Base-by-base conservation (phyloP, 2,797 vertebrate species). In the Enteromius viviparus region DNA sequence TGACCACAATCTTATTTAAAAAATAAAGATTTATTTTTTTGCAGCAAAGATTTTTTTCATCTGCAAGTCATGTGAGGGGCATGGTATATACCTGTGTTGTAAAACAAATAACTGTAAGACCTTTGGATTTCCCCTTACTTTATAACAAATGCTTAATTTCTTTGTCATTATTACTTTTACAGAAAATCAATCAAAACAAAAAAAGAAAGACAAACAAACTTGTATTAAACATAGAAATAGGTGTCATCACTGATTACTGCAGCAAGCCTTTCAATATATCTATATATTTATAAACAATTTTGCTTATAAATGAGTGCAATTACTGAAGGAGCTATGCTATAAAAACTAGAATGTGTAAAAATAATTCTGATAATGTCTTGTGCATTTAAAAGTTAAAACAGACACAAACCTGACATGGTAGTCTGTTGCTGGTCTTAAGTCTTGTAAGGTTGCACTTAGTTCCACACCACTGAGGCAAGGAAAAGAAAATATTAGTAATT, bases 381-480 rank as follows among this genome's bases (percentile, higher is more conserved):
- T 12, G 17, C 17, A 51, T 51, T 12, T 72, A 51, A 32, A 72
- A 72, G 47, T 51, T 2, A 0, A 34, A 74, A 74, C 0, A 12
- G 45, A 15, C 45, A 85, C 85, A 71, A 34, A 96, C 98, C 96
- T 98, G 94, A 96, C 95, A 80, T 97, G 95, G 92, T 98, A 98
- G 91, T 99, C 97, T 83, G 96, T 98, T 90, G 97, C 97, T 94
- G 97, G 98, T 92, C 95, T 96, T 90, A 97, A 95, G 91, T 97
- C 95, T 91, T 97, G 96, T 93, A 98, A 94, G 90, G 96, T 96
- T 92, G 96, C 91, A 93, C 92, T 96, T 88, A 95, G 93, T 93
- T 98, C 96, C 91, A 96, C 95, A 88, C 97, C 97, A 87, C 98
- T 99, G 89, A 88, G 78, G 75, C 19, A 85, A 49, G 85, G 1